These are phyloP conservation scores for Istiophorus platypterus DNA, from an alignment of 2,113 vertebrate species.

Conservation along the genomic window DNA sequence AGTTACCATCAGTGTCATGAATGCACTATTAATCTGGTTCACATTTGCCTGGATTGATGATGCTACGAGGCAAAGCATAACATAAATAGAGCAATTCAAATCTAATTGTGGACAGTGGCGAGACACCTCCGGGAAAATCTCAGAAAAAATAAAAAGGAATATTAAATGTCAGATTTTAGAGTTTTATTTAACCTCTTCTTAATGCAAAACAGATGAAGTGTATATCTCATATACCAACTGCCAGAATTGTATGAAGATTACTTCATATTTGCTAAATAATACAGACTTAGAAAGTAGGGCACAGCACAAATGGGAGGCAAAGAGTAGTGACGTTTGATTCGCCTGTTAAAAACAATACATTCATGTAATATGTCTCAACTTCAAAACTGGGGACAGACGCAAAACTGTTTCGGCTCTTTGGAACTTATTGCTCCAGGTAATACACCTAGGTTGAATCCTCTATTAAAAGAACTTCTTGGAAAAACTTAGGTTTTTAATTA, in stretches of 20 bases:
- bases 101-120: neutral
- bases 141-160: neutral
- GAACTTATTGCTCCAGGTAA: neutral
- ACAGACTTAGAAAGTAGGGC: neutral
- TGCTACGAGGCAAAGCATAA: neutral
- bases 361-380: neutral
- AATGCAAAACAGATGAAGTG: too few species aligned
- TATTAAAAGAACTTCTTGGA: neutral
- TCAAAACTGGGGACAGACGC: too few species aligned
- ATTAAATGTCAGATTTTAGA: too few species aligned
- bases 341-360: neutral
- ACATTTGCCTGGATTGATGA: too few species aligned
- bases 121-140: neutral
- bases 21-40: too few species aligned
- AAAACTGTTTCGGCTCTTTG: neutral
- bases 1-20: neutral
- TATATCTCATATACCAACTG: neutral
- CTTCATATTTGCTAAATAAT: neutral
- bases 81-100: neutral
- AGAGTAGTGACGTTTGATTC: too few species aligned
- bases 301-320: neutral
- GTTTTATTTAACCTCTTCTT: too few species aligned
- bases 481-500: neutral
- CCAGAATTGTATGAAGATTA: neutral
- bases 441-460: neutral